Evolutionary conservation across 2,888 invertebrate species (phyloP), one percentile per base, ranked within the genome.

Genomic region (Drosophila lacicola): DNA sequence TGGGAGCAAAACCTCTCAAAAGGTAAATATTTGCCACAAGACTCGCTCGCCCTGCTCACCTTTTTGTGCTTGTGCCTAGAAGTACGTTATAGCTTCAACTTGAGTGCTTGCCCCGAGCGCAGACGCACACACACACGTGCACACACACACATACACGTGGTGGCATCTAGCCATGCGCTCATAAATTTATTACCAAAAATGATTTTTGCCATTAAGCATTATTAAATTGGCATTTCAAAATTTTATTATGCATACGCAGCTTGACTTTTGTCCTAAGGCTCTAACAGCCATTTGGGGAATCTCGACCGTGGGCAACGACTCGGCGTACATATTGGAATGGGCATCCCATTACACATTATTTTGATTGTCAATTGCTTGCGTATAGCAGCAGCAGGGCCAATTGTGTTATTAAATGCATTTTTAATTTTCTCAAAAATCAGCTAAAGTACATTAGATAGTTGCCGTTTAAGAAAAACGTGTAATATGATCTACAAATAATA

Each of bases 201-300:
- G 90, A 89, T 90, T 90, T 87, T 82, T 80, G 76, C 80, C 83
- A 88, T 89, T 90, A 90, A 82, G 80, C 84, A 75, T 82, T 89
- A 90, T 90, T 90, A 90, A 90, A 90, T 90, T 87, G 89, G 79
- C 86, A 89, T 90, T 86, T 86, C 67, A 72, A 79, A 79, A 74
- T 80, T 77, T 74, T 82, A 80, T 80, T 77, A 82, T 70, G 76
- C 79, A 78, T 71, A 82, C 80, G 76, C 76, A 79, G 75, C 65
- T 74, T 76, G 76, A 79, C 75, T 76, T 56, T 74, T 76, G 80
- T 58, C 80, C 70, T 62, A 55, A 57, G 71, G 80, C 66, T 46
- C 37, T 19, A 44, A 4, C 50, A 14, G 39, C 55, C 47, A 11
- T 47, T 51, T 29, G 42, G 51, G 36, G 61, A 25, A 58, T 53